Base-by-base conservation (phyloP, 2,888 invertebrate species). In the Polydrusus tereticollis region DNA sequence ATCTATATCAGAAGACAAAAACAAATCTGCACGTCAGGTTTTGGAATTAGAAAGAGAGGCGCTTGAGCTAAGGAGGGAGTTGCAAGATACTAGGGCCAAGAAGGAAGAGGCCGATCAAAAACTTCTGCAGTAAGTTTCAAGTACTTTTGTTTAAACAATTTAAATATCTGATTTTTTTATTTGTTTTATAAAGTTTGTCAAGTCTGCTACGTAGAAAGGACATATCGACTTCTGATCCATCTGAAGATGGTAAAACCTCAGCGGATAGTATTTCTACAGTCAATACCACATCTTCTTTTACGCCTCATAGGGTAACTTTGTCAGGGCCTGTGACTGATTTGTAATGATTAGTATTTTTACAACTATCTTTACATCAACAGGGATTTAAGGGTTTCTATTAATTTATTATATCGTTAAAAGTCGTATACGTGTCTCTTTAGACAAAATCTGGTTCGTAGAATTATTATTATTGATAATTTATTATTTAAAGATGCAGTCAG, bases 241-340 rank as follows among this genome's bases (percentile, higher is more conserved):
- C 84, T 6, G 85, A 85, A 52, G 84, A 84, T 74, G 81, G 83
- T 38, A 84, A 83, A 77, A 80, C 82, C 21, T 82, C 83, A 14
- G 77, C 78, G 8, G 84, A 84, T 62, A 81, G 81, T 36, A 76
- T 80, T 26, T 83, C 83, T 4, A 73, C 79, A 18, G 77, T 80
- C 5, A 81, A 82, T 6, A 79, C 80, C 21, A 77, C 80, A 47
- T 80, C 80, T 12, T 70, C 78, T 23, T 72, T 76, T 43, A 69
- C 69, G n/a, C 72, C 77, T 21, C 85, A 85, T 67, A 82, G 84
- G 69, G 85, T 86, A 36, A 88, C 89, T 33, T 86, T 90, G 57
- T 88, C 89, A 76, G 90, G 90, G 16, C 90, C 90, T 14, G 90
- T 90, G 16, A 90, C 90, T 1, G 89, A 90, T 82, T 79, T 85